Evolutionary conservation across 2,888 invertebrate genomes (phyloP).

Genomic region (Lucinisca nassula): DNA sequence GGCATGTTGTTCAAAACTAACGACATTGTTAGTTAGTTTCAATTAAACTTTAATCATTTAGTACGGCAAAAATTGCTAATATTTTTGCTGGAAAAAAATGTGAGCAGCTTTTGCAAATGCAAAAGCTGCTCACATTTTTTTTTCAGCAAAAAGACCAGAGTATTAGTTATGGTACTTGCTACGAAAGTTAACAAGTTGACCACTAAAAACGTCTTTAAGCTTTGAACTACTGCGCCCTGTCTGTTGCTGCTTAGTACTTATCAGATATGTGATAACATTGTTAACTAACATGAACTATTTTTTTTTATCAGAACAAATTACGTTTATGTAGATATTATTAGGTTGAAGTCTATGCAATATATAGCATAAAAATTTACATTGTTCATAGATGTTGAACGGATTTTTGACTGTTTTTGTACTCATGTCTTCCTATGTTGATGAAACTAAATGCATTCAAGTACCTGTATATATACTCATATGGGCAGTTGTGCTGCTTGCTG

Average conservation of each 20-base stretch:
- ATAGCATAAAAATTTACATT: background rate
- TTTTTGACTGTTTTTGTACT: background rate
- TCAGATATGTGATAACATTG: background rate
- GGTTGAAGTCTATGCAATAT: conserved; percentile 10
- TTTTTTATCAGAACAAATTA: conserved; percentile 1
- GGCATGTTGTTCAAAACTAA: too few relatives aligned
- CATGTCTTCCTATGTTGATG: background rate
- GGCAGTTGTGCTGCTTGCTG: background rate
- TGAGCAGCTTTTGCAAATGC: too few relatives aligned
- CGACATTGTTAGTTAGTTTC: too few relatives aligned
- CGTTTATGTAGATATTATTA: background rate
- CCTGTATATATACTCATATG: conserved; percentile 48
- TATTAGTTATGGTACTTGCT: too few relatives aligned
- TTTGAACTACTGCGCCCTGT: too few relatives aligned
- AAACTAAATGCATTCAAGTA: conserved; percentile 21
- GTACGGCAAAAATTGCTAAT: too few relatives aligned
- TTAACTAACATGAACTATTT: background rate
- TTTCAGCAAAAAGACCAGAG: too few relatives aligned
- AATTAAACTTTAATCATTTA: too few relatives aligned
- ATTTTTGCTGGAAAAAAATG: too few relatives aligned
- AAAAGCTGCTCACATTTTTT: too few relatives aligned
- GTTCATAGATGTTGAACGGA: background rate
- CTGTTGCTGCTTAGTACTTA: conserved; percentile 11
- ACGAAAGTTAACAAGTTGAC: too few relatives aligned
- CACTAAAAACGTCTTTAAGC: too few relatives aligned